These are phyloP conservation scores for Pteria penguin DNA, from an alignment of 2,888 invertebrate genomes.

Conservation along the genomic window DNA sequence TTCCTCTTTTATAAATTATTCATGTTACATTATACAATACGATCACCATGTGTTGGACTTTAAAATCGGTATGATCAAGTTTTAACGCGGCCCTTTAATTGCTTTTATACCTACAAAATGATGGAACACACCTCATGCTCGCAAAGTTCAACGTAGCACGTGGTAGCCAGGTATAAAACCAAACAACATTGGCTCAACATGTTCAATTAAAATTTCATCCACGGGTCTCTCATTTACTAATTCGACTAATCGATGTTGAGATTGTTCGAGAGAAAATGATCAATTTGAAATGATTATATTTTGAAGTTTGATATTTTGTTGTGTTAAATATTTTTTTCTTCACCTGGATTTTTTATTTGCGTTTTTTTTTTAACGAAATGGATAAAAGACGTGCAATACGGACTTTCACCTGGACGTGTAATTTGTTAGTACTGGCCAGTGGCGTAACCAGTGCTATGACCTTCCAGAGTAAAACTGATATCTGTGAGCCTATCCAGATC, in stretches of 20 bases:
- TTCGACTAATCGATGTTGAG: background rate
- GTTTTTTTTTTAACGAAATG: too few relatives aligned
- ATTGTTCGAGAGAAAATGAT: background rate
- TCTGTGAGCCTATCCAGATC: slow-evolving; percentile 73
- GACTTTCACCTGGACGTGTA: background rate
- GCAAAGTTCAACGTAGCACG: background rate
- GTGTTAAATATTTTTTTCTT: too few relatives aligned
- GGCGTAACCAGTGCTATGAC: background rate
- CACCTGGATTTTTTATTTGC: too few relatives aligned
- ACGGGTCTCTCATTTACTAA: too few relatives aligned
- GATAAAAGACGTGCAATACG: too few relatives aligned
- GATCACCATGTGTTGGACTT: background rate
- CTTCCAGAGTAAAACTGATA: slow-evolving; percentile 50
- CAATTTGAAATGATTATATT: too few relatives aligned
- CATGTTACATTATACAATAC: background rate
- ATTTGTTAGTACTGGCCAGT: background rate
- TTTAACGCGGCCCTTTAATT: background rate
- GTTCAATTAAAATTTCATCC: background rate
- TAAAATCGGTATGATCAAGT: background rate
- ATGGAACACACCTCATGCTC: background rate
- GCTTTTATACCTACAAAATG: background rate
- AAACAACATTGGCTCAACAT: background rate
- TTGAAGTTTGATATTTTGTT: too few relatives aligned
- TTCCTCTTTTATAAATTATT: too few relatives aligned
- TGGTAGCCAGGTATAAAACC: background rate